Evolutionary conservation across 37 sponge, comb jelly and placozoan species (phyloP), one percentile per base, ranked within the genome.

Genomic region (Ephydatia muelleri): DNA sequence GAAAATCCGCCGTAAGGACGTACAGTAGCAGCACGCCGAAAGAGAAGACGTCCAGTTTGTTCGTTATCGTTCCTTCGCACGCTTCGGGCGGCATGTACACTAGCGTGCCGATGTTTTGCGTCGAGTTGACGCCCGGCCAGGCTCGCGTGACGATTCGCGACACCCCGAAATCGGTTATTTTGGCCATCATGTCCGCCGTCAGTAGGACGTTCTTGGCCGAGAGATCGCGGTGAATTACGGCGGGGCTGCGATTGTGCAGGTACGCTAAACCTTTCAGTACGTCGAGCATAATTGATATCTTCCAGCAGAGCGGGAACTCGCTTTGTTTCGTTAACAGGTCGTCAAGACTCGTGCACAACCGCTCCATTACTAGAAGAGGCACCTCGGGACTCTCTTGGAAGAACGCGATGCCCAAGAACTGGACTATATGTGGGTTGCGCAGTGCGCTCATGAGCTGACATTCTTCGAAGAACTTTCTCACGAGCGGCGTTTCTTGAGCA

Each of bases 141-240:
- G 69, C 35, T 3, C 38, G 80, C 28, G 85, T 28, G 33, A 90
- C 25, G 32, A 85, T 80, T 2, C 76, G 40, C 0, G 91, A 78
- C 32, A 91, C 87, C 4, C 91, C 91, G 79, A 91, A 91, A 28
- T 91, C 91, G 36, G 87, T 77, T 5, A 91, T 82, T 74, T 91
- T 91, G 21, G 86, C 91, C 26, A 71, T 67, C 67, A 91, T 33
- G 25, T 78, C 66, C 0, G 76, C 40, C 49, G 70, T 86, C 47
- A 91, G 48, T 47, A 85, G 82, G 37, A 91, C 81, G 29, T 85
- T 91, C 32, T 71, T 82, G 12, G 91, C 82, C 5, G 79, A 81
- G 14, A 91, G 83, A 68, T 91, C 87, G 16, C 91, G 82, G 68
- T 91, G 91, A 22, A 83, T 71, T 40, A 91, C 75, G 30, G 86